phyloP scores from a whole-genome alignment of 2,888 invertebrate genomes.

The Calliopum simillimum region DNA sequence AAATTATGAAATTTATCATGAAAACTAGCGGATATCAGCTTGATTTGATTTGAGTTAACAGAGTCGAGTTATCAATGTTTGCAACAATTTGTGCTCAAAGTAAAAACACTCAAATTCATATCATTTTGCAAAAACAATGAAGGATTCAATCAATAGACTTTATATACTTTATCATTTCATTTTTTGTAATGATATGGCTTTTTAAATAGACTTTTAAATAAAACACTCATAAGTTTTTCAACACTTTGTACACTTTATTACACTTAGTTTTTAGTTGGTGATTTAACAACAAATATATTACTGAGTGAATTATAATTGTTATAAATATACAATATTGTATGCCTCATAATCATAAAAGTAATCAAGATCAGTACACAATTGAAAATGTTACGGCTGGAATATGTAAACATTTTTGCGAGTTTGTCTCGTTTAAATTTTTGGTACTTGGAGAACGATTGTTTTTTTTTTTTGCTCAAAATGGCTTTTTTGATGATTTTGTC shows the following conservation, averaged over 20 bases:
- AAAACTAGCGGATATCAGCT: too few relatives aligned
- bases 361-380: slow-evolving; percentile 16
- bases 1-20: too few relatives aligned
- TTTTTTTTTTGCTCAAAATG: background rate
- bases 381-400: slow-evolving; percentile 5
- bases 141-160: too few relatives aligned
- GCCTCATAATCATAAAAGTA: background rate
- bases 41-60: too few relatives aligned
- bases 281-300: slow-evolving; percentile 8
- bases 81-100: too few relatives aligned
- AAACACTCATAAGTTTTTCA: background rate
- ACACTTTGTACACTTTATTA: slow-evolving; percentile 18
- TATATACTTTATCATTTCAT: too few relatives aligned
- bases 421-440: background rate
- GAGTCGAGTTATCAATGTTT: too few relatives aligned
- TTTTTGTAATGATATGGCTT: too few relatives aligned
- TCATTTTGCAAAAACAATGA: too few relatives aligned
- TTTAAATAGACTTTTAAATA: too few relatives aligned
- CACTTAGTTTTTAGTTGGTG: background rate
- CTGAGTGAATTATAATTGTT: slow-evolving; percentile 8
- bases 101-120: too few relatives aligned
- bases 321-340: slow-evolving; percentile 3
- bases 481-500: too few relatives aligned
- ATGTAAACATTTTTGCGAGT: slow-evolving; percentile 1
- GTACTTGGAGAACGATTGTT: background rate